Evolutionary conservation across 1,140 invertebrate genomes (phyloP).

Genomic region (Monomorium pharaonis): DNA sequence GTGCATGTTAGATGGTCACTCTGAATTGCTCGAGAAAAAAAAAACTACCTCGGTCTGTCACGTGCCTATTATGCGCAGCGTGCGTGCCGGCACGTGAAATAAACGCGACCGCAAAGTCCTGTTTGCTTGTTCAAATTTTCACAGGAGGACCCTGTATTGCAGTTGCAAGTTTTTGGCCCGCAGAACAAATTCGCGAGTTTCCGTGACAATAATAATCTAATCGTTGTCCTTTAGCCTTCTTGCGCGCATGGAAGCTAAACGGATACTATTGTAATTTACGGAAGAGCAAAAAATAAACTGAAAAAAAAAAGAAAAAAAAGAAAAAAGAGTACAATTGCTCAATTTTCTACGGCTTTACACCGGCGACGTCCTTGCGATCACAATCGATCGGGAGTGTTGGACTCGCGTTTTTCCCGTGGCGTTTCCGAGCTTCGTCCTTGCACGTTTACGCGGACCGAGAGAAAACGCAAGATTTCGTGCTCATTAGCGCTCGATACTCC

Average conservation of each 20-base stretch:
- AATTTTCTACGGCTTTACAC: constrained; percentile 15
- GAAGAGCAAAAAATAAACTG: neutral
- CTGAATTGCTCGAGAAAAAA: constrained; percentile 11
- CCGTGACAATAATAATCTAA: constrained; percentile 40
- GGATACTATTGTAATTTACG: constrained; percentile 33
- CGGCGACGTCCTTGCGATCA: constrained; percentile 49
- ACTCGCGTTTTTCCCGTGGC: constrained; percentile 14
- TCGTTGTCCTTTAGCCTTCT: neutral
- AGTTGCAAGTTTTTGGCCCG: constrained; percentile 13
- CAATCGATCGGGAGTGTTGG: constrained; percentile 30
- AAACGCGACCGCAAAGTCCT: constrained; percentile 47
- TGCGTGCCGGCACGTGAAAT: constrained; percentile 46
- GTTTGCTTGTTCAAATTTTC: constrained; percentile 39
- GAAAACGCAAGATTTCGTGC: constrained; percentile 38
- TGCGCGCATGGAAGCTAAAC: constrained; percentile 18
- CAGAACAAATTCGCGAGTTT: neutral
- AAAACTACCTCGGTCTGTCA: constrained; percentile 13
- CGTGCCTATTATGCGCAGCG: constrained; percentile 55
- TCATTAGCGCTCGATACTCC: constrained; percentile 6
- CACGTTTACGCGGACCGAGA: neutral
- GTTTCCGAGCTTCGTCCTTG: constrained; percentile 57
- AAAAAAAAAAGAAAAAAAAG: neutral
- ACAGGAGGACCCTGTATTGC: neutral
- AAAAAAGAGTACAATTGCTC: constrained; percentile 28
- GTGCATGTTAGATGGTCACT: constrained; percentile 31